Evolutionary conservation across 2,113 vertebrate genomes (phyloP), one percentile per base, ranked within the genome.

Genomic region (Erpornis zantholeuca): DNA sequence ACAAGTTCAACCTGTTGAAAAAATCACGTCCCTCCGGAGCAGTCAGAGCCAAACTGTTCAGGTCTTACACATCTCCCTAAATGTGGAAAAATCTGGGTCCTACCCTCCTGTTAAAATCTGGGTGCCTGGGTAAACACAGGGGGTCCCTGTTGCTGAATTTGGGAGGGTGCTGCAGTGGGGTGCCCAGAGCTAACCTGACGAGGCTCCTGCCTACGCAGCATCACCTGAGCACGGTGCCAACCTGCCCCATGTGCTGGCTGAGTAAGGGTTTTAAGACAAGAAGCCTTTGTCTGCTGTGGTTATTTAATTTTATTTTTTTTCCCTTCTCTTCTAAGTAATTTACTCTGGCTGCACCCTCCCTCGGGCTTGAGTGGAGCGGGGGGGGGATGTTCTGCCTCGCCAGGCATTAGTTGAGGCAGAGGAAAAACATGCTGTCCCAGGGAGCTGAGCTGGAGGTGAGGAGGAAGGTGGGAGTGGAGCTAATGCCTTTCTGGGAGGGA

Each of bases 351-450:
- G 77, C 0, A 1, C 69, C 1, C 13, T 75, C 42, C 45, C 54
- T 54, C 0, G 1, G 57, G 78, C 73, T 17, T 1, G 3, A 54
- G 52, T 78, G 77, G 60, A 35, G 60, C 6, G 10, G 19, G 14
- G 19, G 14, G 12, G 10, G 17, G 29, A 25, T 69, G 93, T 84
- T 92, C 82, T 54, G 63, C 87, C 70, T 83, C 11, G 2, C 87
- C 56, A 57, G 22, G 85, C 3, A 0, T 82, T 92, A 93, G 89
- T 54, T 31, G 45, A 23, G 23, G 53, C 0, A 0, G 35, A 86
- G 70, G 40, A 61, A 98, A 98, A 98, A 98, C 98, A 96, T 69
- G 53, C 97, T 81, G 88, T 91, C 97, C 61, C 95, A 95, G 97
- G 86, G 92, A 95, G 59, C 92, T 96, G 76, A 36, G 45, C 2